Base-by-base conservation (phyloP, 2,888 invertebrate species). In the Agonum fuliginosum region DNA sequence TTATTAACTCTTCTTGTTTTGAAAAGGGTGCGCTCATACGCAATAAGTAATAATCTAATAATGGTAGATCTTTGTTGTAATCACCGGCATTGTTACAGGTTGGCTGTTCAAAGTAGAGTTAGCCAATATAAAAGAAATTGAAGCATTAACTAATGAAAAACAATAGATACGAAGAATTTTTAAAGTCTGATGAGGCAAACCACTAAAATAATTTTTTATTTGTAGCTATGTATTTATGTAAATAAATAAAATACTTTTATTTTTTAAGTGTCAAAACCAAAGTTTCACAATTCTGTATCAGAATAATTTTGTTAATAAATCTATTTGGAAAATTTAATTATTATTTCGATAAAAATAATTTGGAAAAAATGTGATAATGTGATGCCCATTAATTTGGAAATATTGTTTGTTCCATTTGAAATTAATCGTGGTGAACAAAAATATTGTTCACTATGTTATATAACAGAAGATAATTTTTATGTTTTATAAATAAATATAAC, bases 21-120 rank as follows among this genome's bases (percentile, higher is more conserved):
- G 94, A 95, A 1, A 91, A 98, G 86, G 99, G 94, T 93, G n/a
- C n/a, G n/a, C n/a, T n/a, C n/a, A n/a, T n/a, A n/a, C n/a, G n/a
- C n/a, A n/a, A 82, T 30, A 22, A 48, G 48, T 17, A 20, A 20
- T 48, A n/a, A n/a, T n/a, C n/a, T n/a, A n/a, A n/a, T n/a, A n/a
- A 20, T 20, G n/a, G 8, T 17, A 37, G 4, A 34, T 41, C 8
- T 24, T 4, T 24, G 12, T 48, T 6, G 37, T 8, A 3, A 0
- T 37, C 3, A 2, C 6, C 3, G 12, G 14, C 10, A 19, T 20
- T 37, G 41, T 37, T 85, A 14, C 81, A 94, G 94, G 98, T 46
- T 99, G 99, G 98, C 88, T 99, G n/a, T 98, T 96, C 85, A 97
- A 97, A 88, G 84, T 99, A 41, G 93, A 95, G 84, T 85, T 99